Percentiles rank a stretch among this genome's conserved stretches.
These are phyloP conservation scores for Ecdyonurus torrentis DNA, from an alignment of 2,888 invertebrate species.

Conservation along the genomic window DNA sequence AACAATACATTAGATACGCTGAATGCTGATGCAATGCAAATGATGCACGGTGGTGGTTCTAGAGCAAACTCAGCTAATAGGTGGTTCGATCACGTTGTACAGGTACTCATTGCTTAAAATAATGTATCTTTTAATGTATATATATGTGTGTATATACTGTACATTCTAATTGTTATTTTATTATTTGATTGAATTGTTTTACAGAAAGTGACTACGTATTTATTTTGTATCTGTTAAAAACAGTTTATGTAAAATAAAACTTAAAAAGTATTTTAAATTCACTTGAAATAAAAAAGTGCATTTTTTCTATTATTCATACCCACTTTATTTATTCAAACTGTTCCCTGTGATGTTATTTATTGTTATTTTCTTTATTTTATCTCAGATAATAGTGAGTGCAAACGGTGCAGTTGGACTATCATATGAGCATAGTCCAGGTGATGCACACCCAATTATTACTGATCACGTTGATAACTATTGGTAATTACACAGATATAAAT, in stretches of 20 bases:
- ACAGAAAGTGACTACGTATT: too few relatives aligned
- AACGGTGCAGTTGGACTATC: background rate
- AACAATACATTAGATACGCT: background rate
- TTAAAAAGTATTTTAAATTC: too few relatives aligned
- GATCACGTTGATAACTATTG: background rate
- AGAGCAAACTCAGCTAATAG: background rate
- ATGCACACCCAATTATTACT: background rate
- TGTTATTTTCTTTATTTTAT: background rate
- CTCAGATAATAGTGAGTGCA: background rate
- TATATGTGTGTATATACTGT: too few relatives aligned
- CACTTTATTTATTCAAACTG: too few relatives aligned
- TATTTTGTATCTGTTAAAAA: too few relatives aligned
- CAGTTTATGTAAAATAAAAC: too few relatives aligned
- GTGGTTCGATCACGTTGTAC: background rate
- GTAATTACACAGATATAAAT: background rate
- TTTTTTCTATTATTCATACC: too few relatives aligned
- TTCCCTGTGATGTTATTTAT: constrained; percentile 46
- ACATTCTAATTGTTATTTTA: too few relatives aligned
- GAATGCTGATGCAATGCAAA: background rate
- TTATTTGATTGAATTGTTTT: too few relatives aligned
- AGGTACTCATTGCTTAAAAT: too few relatives aligned
- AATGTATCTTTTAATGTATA: too few relatives aligned
- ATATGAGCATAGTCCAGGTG: background rate
- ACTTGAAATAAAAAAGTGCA: too few relatives aligned
- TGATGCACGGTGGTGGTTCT: background rate